A percentile compares a stretch with the other conserved stretches of the same genome.
phyloP scores from a whole-genome alignment of 2,888 invertebrate species.

The Pheosia gnoma region DNA sequence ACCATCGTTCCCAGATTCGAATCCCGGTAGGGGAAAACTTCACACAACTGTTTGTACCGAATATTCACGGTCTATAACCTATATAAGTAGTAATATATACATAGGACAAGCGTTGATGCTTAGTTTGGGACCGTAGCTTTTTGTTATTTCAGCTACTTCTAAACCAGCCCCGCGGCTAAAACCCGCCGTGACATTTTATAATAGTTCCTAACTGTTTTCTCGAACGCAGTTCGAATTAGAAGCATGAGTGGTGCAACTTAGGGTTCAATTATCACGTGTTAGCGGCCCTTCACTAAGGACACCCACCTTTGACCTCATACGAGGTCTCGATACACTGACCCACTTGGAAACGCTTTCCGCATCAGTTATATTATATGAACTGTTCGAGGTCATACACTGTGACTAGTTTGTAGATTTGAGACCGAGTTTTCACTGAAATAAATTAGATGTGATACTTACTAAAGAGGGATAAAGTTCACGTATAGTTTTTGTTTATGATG shows the following conservation, averaged over 20 bases:
- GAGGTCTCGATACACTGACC: slow-evolving; percentile 62
- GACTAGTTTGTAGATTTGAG: background rate
- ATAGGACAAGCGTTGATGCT: too few species aligned
- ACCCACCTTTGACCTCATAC: slow-evolving; percentile 64
- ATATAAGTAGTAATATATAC: too few species aligned
- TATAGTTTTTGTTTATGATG: too few species aligned
- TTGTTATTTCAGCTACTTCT: too few species aligned
- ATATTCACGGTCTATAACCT: too few species aligned
- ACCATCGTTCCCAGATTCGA: too few species aligned
- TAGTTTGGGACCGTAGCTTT: too few species aligned
- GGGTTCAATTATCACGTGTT: slow-evolving; percentile 70
- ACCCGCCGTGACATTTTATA: slow-evolving; percentile 31
- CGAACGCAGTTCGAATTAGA: slow-evolving; percentile 64
- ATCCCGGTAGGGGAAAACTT: too few species aligned
- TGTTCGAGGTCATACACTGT: background rate
- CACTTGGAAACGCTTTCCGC: slow-evolving; percentile 31
- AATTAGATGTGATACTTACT: too few species aligned
- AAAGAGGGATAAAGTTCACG: too few species aligned
- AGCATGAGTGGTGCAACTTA: slow-evolving; percentile 64
- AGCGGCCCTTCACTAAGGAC: slow-evolving; percentile 55
- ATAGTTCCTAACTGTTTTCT: slow-evolving; percentile 55
- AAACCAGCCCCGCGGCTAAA: slow-evolving; percentile 5
- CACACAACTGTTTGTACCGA: too few species aligned
- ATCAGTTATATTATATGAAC: slow-evolving; percentile 22
- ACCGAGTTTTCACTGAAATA: background rate